Base-by-base conservation (phyloP, 2,113 vertebrate genomes). In the Misgurnus anguillicaudatus region DNA sequence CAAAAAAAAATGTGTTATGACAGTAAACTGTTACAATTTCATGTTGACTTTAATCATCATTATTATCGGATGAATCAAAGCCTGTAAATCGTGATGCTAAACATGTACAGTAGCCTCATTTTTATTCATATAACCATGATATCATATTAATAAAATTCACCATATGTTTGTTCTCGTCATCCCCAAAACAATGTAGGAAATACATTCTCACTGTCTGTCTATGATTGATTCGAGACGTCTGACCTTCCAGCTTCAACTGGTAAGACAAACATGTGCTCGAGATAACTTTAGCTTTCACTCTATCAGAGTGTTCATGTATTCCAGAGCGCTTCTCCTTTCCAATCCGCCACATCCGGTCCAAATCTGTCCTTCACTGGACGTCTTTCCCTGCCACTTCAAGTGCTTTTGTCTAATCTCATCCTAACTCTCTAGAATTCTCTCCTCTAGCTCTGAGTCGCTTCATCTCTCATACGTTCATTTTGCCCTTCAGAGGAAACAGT, bases 401-500 rank as follows among this genome's bases (percentile, higher is more conserved):
- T 74, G 79, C 9, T 86, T 86, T 85, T 85, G 75, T 85, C 87
- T 88, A 74, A 74, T 58, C 78, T 87, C 69, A 80, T 82, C 84
- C 74, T 74, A 39, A 65, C 69, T 84, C 70, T 79, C 81, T 78
- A 65, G 82, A 83, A 75, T 82, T 90, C 88, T 83, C 79, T 66
- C 86, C 82, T 85, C 89, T 86, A 86, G 84, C 86, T 88, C 77
- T 87, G 86, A 85, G 85, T 87, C 84, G 85, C 81, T 77, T 85
- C 87, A 11, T 83, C 88, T 83, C 79, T 85, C 82, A 83, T 80
- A 82, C 81, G 81, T 64, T 91, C 91, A 86, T 86, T 91, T 88
- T 87, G 89, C 85, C 90, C 90, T 86, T 92, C 84, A 82, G 88
- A 90, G 87, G 87, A 91, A 83, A 86, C 90, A 75, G 85, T 85